A percentile compares a stretch with the other conserved stretches of the same genome.
Conservation (phyloP, 64 coral and sea anemone species). For the Montipora cactus region DNA sequence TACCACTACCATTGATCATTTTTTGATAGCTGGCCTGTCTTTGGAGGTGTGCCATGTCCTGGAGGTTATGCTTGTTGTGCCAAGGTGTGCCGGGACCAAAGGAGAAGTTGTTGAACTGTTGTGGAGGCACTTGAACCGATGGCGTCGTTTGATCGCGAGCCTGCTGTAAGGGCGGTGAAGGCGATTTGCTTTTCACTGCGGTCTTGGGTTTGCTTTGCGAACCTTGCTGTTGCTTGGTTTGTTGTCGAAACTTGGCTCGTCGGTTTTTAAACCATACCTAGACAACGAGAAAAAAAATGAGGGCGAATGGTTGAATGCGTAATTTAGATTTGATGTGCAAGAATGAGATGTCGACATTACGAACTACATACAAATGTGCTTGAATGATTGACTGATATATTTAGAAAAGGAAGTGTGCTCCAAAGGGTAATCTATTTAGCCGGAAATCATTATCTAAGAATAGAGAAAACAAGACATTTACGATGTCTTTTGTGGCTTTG, state of each 20-base stretch:
- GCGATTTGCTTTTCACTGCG: constrained; percentile 61
- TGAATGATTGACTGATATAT: background rate
- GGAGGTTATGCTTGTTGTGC: constrained; percentile 40
- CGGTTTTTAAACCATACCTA: constrained; percentile 98
- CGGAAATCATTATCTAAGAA: background rate
- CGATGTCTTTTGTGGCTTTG: background rate
- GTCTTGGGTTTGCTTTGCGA: constrained; percentile 68
- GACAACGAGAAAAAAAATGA: background rate
- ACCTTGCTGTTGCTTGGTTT: constrained; percentile 75
- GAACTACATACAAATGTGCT: background rate
- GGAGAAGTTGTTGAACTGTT: constrained; percentile 26
- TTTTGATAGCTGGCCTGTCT: constrained; percentile 47
- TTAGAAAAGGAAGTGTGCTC: background rate
- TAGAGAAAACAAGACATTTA: background rate
- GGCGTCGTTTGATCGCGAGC: constrained; percentile 7
- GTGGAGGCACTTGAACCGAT: background rate
- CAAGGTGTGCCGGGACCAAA: background rate
- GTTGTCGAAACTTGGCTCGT: constrained; percentile 91
- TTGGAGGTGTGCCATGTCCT: constrained; percentile 27
- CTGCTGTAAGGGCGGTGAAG: constrained; percentile 60
- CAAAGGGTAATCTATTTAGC: background rate
- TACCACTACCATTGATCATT: background rate
- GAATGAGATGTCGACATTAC: background rate
- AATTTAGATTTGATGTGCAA: background rate
- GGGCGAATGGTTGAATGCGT: background rate